phyloP scores from a whole-genome alignment of 2,113 vertebrate genomes.

The Pollachius pollachius region DNA sequence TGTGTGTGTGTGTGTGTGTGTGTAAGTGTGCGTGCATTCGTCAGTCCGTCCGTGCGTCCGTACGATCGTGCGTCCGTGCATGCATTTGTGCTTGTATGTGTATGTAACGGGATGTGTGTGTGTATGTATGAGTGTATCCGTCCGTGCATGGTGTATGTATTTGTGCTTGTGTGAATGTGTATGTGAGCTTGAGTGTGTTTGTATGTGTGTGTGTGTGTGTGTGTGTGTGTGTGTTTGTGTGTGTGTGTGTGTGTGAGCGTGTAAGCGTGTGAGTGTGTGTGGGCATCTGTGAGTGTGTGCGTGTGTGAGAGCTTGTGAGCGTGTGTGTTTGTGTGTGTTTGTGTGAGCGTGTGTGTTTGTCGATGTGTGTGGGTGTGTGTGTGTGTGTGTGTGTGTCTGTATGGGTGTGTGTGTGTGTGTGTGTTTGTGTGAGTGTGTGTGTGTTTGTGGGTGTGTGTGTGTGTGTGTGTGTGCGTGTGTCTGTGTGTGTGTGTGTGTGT shows the following conservation, averaged over 20 bases:
- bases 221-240: conserved; percentile 1
- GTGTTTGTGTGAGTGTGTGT: conserved; percentile 3
- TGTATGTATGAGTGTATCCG: neutral
- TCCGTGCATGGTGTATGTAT: neutral
- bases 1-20: neutral
- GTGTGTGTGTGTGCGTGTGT: too few species aligned
- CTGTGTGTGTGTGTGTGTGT: neutral
- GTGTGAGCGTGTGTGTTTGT: neutral
- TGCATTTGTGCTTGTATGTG: neutral
- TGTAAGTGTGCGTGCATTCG: neutral
- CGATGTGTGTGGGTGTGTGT: neutral
- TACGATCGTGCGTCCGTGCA: too few species aligned
- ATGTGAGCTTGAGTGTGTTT: neutral
- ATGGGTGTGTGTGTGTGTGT: conserved; percentile 4
- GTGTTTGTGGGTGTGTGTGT: neutral
- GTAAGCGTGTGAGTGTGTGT: neutral
- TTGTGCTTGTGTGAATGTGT: neutral
- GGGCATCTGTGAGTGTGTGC: neutral
- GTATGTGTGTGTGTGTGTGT: neutral
- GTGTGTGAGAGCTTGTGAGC: too few species aligned
- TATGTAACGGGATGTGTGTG: neutral
- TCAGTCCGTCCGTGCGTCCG: too few species aligned
- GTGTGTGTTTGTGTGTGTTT: neutral
- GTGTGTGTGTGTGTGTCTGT: neutral
- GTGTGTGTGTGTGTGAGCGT: neutral